Base-by-base conservation (phyloP, 2,113 vertebrate species). In the Camelus bactrianus region DNA sequence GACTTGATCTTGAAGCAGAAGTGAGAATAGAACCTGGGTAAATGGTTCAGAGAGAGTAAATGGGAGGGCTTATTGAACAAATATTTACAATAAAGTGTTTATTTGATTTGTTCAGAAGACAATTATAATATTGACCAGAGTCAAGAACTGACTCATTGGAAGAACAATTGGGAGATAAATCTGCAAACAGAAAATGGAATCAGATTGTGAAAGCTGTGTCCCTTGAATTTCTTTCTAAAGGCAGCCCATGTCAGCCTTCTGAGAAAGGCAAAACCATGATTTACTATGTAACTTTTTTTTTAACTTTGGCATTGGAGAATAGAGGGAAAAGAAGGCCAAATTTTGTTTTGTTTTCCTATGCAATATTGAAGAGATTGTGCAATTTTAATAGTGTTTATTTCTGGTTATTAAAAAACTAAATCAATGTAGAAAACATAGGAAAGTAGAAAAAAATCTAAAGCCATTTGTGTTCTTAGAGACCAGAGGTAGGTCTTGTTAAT, bases 1-100 rank as follows among this genome's bases (percentile, higher is more conserved):
- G 32, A 48, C 30, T 77, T 89, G 54, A n/a, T 77, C 26, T 75
- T 75, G 24, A 93, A 76, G 38, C 30, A 48, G 32, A 96, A 95
- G 52, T 93, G 90, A 81, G n/a, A 22, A 16, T 42, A 67, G 58
- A 88, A 69, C 26, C 28, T 84, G 32, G 64, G 64, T 73, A 69
- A 96, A 76, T 30, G 15, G 26, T 77, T 84, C n/a, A 24, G 20
- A 70, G 46, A 42, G 22, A 28, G 8, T 42, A 67, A 52, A 15
- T 35, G 2, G 60, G 24, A 96, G 42, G 19, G 12, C 2, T 67
- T 69, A 12, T 12, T 73, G 48, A 86, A 67, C 46, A 80, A 64
- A 54, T 32, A 83, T 67, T 90, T 81, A 16, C 52, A 8, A 83
- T 81, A 54, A 73, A 62, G 24, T 62, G 17, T 64, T 48, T 54